These are phyloP conservation scores for Lithodes maja DNA, from an alignment of 2,888 invertebrate genomes.

Conservation along the genomic window DNA sequence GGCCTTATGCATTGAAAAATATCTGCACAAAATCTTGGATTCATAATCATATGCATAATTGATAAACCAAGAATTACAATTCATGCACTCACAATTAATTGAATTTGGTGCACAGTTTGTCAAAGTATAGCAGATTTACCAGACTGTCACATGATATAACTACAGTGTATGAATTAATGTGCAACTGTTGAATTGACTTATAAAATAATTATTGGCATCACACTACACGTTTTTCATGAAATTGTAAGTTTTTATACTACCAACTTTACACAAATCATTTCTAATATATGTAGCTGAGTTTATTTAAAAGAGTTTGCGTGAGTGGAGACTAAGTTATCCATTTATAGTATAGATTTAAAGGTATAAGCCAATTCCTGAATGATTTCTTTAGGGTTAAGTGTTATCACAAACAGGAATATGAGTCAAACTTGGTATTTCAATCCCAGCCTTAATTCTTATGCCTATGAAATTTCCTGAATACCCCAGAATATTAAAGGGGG, in stretches of 20 bases:
- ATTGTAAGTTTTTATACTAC: background rate
- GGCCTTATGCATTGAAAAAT: conserved; percentile 6
- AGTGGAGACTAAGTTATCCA: background rate
- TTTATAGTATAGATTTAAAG: background rate
- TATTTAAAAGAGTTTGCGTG: background rate
- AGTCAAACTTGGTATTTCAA: conserved; percentile 65
- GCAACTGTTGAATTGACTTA: conserved; percentile 7
- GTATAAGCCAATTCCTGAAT: background rate
- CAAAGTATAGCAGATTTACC: conserved; percentile 17
- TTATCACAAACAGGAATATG: conserved; percentile 38
- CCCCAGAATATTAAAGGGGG: conserved; percentile 46
- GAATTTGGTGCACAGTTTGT: background rate
- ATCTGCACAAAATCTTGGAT: conserved; percentile 1
- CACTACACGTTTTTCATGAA: conserved; percentile 3
- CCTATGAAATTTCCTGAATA: conserved; percentile 48
- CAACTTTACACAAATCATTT: background rate
- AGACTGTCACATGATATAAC: conserved; percentile 7
- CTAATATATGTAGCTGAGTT: background rate
- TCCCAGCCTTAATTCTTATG: conserved; percentile 65
- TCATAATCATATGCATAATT: background rate
- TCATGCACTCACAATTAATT: background rate
- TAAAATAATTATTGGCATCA: background rate
- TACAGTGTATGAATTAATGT: conserved; percentile 17
- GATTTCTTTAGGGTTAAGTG: conserved; percentile 8
- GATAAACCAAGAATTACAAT: background rate